Evolutionary conservation across 2,113 vertebrate genomes (phyloP).

Genomic region (Osmerus mordax): DNA sequence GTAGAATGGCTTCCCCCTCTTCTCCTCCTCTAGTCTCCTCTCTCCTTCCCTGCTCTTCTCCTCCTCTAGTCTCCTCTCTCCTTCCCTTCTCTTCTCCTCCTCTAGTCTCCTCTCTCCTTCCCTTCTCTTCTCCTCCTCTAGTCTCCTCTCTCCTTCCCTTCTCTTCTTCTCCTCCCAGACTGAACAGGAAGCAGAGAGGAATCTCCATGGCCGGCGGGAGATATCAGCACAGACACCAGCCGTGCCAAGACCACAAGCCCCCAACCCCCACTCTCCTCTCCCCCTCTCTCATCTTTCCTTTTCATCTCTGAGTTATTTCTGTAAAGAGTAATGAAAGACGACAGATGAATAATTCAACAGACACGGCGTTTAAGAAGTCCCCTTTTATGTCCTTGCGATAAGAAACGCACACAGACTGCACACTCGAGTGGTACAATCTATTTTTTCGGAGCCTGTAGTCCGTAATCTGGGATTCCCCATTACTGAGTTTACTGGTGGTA

Average conservation of each 20-base stretch:
- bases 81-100: background rate
- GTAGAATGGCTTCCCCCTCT: background rate
- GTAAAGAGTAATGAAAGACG: slow-evolving; percentile 63
- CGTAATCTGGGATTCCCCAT: slow-evolving; percentile 37
- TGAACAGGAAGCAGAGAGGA: slow-evolving; percentile 42
- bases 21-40: background rate
- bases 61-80: background rate
- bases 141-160: too few species aligned
- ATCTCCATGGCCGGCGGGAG: slow-evolving; percentile 39
- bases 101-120: background rate
- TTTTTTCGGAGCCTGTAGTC: slow-evolving; percentile 15
- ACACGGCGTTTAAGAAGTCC: slow-evolving; percentile 47
- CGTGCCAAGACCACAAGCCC: slow-evolving; percentile 39
- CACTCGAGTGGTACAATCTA: slow-evolving; percentile 12
- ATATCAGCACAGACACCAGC: slow-evolving; percentile 48
- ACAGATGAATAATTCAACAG: slow-evolving; percentile 66
- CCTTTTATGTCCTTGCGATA: slow-evolving; percentile 46
- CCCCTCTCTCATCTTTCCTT: slow-evolving; percentile 55
- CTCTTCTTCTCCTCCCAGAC: slow-evolving; percentile 4
- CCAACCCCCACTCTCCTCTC: slow-evolving; percentile 19
- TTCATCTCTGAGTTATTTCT: slow-evolving; percentile 64
- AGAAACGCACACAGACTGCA: slow-evolving; percentile 8
- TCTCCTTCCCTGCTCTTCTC: background rate
- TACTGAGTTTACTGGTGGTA: slow-evolving; percentile 17
- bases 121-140: background rate